These are phyloP conservation scores for Limonius californicus DNA, from an alignment of 1,140 invertebrate species.

Conservation along the genomic window DNA sequence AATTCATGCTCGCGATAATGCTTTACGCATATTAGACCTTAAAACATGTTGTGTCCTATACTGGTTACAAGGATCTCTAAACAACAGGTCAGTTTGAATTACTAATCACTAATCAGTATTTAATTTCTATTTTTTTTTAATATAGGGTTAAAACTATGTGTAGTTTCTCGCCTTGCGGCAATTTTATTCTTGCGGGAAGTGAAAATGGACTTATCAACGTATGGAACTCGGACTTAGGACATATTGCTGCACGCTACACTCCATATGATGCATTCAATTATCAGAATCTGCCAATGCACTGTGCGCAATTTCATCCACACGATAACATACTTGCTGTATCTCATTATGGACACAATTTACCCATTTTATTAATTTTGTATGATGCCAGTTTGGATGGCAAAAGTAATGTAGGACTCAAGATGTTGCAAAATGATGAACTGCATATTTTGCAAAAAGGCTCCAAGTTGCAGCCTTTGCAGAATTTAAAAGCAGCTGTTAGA, in stretches of 20 bases:
- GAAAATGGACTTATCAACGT: conserved; percentile 31
- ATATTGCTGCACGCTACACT: conserved; percentile 22
- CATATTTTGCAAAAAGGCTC: not conserved
- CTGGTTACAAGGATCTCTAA: conserved; percentile 30
- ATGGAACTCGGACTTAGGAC: conserved; percentile 32
- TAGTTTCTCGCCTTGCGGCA: conserved; percentile 27
- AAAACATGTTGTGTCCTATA: conserved; percentile 29
- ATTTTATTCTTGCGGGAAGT: conserved; percentile 25
- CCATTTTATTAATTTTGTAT: conserved; percentile 25
- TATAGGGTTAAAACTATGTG: conserved; percentile 32
- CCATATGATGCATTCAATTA: conserved; percentile 19
- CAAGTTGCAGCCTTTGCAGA: not conserved
- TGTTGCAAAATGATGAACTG: not conserved
- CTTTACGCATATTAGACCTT: conserved; percentile 35
- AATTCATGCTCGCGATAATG: conserved; percentile 39
- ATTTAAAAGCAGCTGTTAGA: no score
- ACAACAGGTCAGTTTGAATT: conserved; percentile 25
- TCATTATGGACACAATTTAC: conserved; percentile 28
- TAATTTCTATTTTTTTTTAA: not conserved
- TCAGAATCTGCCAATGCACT: conserved; percentile 27
- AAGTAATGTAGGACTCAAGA: not conserved
- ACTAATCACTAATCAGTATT: not conserved
- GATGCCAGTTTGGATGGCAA: not conserved
- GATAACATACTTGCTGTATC: conserved; percentile 28
- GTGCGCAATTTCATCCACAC: conserved; percentile 31